phyloP scores from a whole-genome alignment of 2,888 invertebrate genomes.

The Notodonta dromedarius region DNA sequence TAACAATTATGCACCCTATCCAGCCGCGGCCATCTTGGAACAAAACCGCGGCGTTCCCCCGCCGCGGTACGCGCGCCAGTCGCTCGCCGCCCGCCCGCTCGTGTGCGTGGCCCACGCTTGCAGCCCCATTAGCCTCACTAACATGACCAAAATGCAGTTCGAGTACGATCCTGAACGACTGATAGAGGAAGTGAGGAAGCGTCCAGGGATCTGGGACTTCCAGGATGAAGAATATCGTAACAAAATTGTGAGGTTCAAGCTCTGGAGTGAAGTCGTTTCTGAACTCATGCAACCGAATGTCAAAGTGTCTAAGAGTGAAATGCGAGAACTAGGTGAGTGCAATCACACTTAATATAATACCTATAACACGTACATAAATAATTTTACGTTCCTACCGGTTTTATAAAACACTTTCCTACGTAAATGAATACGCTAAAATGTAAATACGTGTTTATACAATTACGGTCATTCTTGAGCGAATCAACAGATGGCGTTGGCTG shows the following conservation, averaged over 20 bases:
- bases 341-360: slow-evolving; percentile 9
- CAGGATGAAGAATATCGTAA: slow-evolving; percentile 65
- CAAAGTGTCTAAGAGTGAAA: slow-evolving; percentile 71
- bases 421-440: no score
- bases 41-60: slow-evolving; percentile 68
- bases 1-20: slow-evolving; percentile 51
- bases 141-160: slow-evolving; percentile 58
- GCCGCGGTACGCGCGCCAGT: slow-evolving; percentile 77
- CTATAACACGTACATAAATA: neutral
- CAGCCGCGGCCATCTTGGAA: slow-evolving; percentile 64
- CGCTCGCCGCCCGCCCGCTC: slow-evolving; percentile 67
- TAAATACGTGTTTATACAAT: neutral
- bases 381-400: no score
- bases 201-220: slow-evolving; percentile 75
- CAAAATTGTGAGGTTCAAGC: slow-evolving; percentile 56
- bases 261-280: slow-evolving; percentile 72
- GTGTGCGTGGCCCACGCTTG: slow-evolving; percentile 48
- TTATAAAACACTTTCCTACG: no score
- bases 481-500: slow-evolving; percentile 39
- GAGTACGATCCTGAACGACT: slow-evolving; percentile 77
- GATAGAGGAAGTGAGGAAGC: slow-evolving; percentile 71
- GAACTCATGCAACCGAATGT: slow-evolving; percentile 63
- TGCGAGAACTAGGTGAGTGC: slow-evolving; percentile 71
- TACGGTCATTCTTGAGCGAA: slow-evolving; percentile 1
- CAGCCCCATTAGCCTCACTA: neutral